These are phyloP conservation scores for Eumaeus atala DNA, from an alignment of 1,140 invertebrate genomes.

Conservation along the genomic window DNA sequence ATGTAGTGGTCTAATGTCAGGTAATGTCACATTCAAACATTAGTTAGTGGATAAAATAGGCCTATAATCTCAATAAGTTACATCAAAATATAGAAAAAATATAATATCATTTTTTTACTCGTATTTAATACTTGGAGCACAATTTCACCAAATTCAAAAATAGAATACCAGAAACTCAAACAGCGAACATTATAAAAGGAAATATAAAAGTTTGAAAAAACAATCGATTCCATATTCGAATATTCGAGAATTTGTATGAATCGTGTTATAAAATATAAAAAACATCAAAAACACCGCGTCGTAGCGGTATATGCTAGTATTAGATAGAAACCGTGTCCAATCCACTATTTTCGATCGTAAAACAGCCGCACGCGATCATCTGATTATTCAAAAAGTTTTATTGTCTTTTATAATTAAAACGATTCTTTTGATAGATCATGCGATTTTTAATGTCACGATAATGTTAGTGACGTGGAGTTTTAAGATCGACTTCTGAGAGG, in stretches of 20 bases:
- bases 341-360: constrained; percentile 41
- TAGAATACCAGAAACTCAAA: constrained; percentile 4
- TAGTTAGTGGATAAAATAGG: no score
- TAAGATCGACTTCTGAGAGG: constrained; percentile 3
- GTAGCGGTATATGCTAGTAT: constrained; percentile 29
- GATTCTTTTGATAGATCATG: constrained; percentile 9
- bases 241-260: constrained; percentile 15
- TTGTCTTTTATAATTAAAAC: constrained; percentile 38
- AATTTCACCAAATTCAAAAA: background rate
- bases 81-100: no score
- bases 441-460: constrained; percentile 6
- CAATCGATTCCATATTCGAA: constrained; percentile 8
- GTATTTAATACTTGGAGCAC: no score
- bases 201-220: constrained; percentile 2
- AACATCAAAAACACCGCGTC: constrained; percentile 27
- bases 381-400: constrained; percentile 34
- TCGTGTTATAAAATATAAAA: constrained; percentile 20
- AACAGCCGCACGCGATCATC: constrained; percentile 30
- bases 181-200: background rate
- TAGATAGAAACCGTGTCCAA: constrained; percentile 31
- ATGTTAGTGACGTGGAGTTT: background rate
- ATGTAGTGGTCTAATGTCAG: no score
- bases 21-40: no score
- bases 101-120: no score
- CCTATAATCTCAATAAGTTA: no score